Base-by-base conservation (phyloP, 2,113 vertebrate genomes). In the Urocynchramus pylzowi region DNA sequence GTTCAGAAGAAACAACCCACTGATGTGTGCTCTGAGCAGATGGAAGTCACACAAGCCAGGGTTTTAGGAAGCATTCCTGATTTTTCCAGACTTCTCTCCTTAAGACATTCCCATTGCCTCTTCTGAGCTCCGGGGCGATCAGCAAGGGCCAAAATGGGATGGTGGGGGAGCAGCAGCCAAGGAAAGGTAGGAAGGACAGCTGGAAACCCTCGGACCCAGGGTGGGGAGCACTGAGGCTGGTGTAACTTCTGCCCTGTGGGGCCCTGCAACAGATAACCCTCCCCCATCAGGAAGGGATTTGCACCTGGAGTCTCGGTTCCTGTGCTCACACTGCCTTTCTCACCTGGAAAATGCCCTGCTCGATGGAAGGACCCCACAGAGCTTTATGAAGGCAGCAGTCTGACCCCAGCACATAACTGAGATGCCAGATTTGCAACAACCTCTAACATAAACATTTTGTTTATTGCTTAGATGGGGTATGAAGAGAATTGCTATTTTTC, bases 31-130 rank as follows among this genome's bases (percentile, higher is more conserved):
- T 80, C 83, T 47, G 83, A 92, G 88, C 83, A 95, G 84, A 88
- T 79, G 88, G 90, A 30, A 74, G 64, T 83, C 67, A 80, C 79
- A 45, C 37, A 57, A 93, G 49, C 59, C 84, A 85, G 71, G 37
- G 37, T 31, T 93, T 91, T 73, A 83, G 63, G 71, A 80, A 86
- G 68, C 19, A 63, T 81, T 96, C 90, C 67, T 0, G 11, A 52
- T 77, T 96, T 95, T 93, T 86, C 63, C 79, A 84, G 83, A 33
- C n/a, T 85, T 90, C 35, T 64, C 27, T 71, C 54, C 35, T 69
- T 63, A 50, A 92, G 63, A 14, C 27, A 7, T 77, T 86, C 68
- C 50, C 53, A 22, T 50, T 35, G 27, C 14, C 26, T 71, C 60
- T 44, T 59, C 67, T 74, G 63, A 92, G 57, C 44, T 52, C 54